A percentile compares a stretch with the other conserved stretches of the same genome.
Evolutionary conservation across 2,797 vertebrate species (phyloP).

Genomic region (Pogoniulus pusillus): DNA sequence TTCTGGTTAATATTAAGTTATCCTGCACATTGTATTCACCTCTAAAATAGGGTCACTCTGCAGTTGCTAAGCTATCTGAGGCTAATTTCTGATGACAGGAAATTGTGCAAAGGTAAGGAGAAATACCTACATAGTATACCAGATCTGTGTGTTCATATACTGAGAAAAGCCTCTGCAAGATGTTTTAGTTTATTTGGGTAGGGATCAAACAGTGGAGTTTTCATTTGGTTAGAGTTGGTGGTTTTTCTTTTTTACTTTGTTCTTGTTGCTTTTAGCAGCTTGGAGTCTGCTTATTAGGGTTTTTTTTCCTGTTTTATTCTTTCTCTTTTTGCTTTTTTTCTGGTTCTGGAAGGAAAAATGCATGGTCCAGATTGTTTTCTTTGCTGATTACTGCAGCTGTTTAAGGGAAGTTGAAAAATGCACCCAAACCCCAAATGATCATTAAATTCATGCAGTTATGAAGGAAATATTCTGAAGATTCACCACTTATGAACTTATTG

Average conservation of each 20-base stretch:
- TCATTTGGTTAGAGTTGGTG: not conserved
- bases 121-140: not conserved
- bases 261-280: not conserved
- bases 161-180: not conserved
- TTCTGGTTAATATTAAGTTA: not conserved
- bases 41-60: not conserved
- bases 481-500: not conserved
- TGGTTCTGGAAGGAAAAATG: not conserved
- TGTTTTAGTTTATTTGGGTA: not conserved
- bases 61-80: not conserved
- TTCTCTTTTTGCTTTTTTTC: not conserved
- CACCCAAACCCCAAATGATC: not conserved
- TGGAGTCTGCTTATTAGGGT: not conserved
- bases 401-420: slow-evolving; percentile 3
- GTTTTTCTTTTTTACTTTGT: not conserved
- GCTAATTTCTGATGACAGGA: not conserved
- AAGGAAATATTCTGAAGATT: not conserved
- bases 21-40: rapidly evolving
- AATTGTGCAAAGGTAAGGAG: not conserved
- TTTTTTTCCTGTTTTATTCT: not conserved
- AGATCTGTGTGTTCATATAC: not conserved
- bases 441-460: not conserved
- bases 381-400: not conserved
- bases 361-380: not conserved
- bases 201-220: not conserved